Evolutionary conservation across 2,888 invertebrate species (phyloP), one percentile per base, ranked within the genome.

Genomic region (Kryphioiulus occultus): DNA sequence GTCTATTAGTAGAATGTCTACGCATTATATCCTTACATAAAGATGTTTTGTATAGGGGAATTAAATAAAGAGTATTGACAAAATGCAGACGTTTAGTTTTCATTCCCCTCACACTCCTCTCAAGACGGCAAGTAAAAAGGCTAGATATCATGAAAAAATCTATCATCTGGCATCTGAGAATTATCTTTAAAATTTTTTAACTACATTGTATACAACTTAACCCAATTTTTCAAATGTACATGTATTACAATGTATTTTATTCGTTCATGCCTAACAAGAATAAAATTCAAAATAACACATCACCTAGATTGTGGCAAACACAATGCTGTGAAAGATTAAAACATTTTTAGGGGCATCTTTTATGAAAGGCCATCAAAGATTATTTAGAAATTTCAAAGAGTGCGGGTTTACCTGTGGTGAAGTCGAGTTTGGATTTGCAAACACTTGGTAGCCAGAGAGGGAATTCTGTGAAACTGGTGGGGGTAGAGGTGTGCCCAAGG

Each of bases 401-500:
- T 26, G 10, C 0, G n/a, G 17, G 59, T 30, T 15, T 86, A 68
- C 86, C 59, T 47, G 86, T 86, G 68, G 87, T 32, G 83, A 39
- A 44, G 83, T n/a, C 1, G 84, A 32, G 19, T 42, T 83, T 1
- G 53, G 26, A 35, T 35, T 44, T 22, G 26, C 9, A 15, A 87
- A 42, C 22, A 42, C n/a, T 32, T 87, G 78, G 30, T 83, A 87
- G 19, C 87, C n/a, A 83, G 39, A 7, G 15, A 39, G 17, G 10
- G 83, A 83, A 87, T 78, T 35, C 19, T 47, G 87, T 10, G 87
- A 32, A 30, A 32, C 44, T 15, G 86, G 59, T 68, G 59, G 32
- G n/a, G 53, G 59, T 39, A 78, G 22, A 26, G 87, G 87, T 12
- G 87, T 85, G 30, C 59, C 87, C 22, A 85, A 44, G 15, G 85